phyloP scores from a whole-genome alignment of 2,888 invertebrate species.

The Onthophagus sagittarius region DNA sequence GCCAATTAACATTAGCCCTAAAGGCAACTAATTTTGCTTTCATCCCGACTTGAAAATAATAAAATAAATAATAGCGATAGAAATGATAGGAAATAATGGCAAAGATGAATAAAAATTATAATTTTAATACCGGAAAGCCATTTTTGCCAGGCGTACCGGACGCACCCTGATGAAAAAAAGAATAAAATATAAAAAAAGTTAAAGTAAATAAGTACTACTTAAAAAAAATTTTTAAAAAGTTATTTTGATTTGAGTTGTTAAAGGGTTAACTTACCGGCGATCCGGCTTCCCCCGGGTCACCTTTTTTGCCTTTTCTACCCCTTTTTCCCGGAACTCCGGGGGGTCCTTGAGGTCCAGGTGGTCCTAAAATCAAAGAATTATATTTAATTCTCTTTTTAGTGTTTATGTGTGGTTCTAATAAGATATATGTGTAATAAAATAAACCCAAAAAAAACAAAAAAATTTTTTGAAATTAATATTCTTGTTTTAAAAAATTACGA shows the following conservation, averaged over 20 bases:
- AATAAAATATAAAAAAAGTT: constrained; percentile 36
- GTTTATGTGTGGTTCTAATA: no score
- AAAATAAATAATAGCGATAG: no score
- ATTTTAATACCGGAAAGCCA: constrained; percentile 81
- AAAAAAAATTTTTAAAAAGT: background rate
- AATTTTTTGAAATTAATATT: no score
- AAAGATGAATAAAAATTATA: constrained; percentile 43
- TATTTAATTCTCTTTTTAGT: no score
- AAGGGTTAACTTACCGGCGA: constrained; percentile 64
- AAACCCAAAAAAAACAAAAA: no score
- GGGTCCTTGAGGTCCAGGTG: constrained; percentile 67
- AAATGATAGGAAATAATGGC: constrained; percentile 22
- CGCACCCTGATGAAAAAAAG: constrained; percentile 63
- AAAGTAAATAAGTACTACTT: constrained; percentile 19
- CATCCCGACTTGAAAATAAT: no score
- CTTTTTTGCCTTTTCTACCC: constrained; percentile 87
- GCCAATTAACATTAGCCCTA: constrained; percentile 38
- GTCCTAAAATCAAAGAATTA: constrained; percentile 40
- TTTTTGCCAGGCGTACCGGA: constrained; percentile 81
- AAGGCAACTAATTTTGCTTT: background rate
- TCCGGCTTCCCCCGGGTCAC: constrained; percentile 77
- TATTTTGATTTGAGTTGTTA: no score
- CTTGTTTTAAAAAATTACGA: no score
- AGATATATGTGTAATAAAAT: no score
- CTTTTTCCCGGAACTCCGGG: constrained; percentile 83